Percentiles rank a stretch among this genome's conserved stretches.
phyloP scores from a whole-genome alignment of 2,888 invertebrate species.

The Philopedon plagiatum region DNA sequence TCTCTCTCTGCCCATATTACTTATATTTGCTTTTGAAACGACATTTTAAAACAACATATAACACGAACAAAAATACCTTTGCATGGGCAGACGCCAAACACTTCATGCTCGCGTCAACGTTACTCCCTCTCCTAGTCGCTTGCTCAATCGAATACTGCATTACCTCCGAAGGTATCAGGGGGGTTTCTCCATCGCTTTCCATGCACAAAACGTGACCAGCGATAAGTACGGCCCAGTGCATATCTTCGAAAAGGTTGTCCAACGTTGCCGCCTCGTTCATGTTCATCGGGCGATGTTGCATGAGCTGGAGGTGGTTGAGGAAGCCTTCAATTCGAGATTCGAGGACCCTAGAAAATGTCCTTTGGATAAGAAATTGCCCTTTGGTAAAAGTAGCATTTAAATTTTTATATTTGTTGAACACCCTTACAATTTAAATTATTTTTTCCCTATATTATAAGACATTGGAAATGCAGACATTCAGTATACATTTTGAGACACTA shows the following conservation, averaged over 20 bases:
- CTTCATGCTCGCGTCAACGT: slow-evolving; percentile 65
- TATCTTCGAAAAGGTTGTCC: slow-evolving; percentile 84
- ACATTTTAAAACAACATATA: not conserved
- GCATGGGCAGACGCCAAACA: slow-evolving; percentile 38
- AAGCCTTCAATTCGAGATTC: slow-evolving; percentile 65
- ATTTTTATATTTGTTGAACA: too few species aligned
- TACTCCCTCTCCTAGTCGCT: slow-evolving; percentile 61
- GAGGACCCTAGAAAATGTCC: slow-evolving; percentile 61
- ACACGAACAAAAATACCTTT: slow-evolving; percentile 35
- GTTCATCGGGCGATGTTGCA: slow-evolving; percentile 66
- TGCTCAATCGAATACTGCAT: slow-evolving; percentile 66
- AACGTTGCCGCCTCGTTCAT: slow-evolving; percentile 66
- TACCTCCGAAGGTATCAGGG: slow-evolving; percentile 76
- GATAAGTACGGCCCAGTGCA: slow-evolving; percentile 91
- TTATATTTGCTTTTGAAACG: too few species aligned
- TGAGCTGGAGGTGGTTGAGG: slow-evolving; percentile 62
- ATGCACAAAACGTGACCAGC: slow-evolving; percentile 79
- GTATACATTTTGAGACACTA: too few species aligned
- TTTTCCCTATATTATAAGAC: too few species aligned
- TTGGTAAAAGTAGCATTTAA: too few species aligned
- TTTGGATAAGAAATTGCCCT: too few species aligned
- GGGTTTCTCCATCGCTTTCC: slow-evolving; percentile 78
- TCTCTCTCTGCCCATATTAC: too few species aligned
- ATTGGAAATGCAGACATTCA: too few species aligned
- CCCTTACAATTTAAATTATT: too few species aligned